A percentile compares a stretch with the other conserved stretches of the same genome.
Evolutionary conservation across 2,113 vertebrate species (phyloP).

Genomic region (Argyrosomus japonicus): DNA sequence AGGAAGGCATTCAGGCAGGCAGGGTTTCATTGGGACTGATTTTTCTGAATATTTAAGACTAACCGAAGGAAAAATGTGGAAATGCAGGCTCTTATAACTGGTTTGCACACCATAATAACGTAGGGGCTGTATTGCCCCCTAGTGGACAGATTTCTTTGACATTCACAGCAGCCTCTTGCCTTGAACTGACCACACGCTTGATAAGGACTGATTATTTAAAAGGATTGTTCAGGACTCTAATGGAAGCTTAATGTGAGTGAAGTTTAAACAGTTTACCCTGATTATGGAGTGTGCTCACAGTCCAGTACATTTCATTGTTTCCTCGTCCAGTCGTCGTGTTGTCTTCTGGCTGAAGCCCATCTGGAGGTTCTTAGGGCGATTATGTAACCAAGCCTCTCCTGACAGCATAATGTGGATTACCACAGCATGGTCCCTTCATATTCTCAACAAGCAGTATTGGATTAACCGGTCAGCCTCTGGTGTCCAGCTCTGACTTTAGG

Average conservation of each 20-base stretch:
- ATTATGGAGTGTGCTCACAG: neutral
- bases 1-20: constrained; percentile 44
- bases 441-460: constrained; percentile 46
- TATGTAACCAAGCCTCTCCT: constrained; percentile 53
- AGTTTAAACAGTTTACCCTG: constrained; percentile 4
- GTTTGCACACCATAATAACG: constrained; percentile 14
- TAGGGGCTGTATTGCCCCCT: constrained; percentile 63
- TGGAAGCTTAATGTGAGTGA: neutral
- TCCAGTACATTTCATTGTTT: constrained; percentile 1
- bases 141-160: constrained; percentile 45
- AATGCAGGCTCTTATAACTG: neutral
- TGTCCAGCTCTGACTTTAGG: neutral
- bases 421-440: constrained; percentile 37
- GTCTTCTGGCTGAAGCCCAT: constrained; percentile 44
- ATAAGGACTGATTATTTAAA: constrained; percentile 3
- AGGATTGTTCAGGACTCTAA: neutral
- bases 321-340: neutral
- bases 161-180: constrained; percentile 6
- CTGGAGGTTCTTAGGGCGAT: constrained; percentile 48
- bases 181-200: neutral
- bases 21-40: constrained; percentile 59
- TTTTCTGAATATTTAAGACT: constrained; percentile 56
- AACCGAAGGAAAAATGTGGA: neutral
- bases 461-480: constrained; percentile 58
- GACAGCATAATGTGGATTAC: constrained; percentile 70